phyloP scores from a whole-genome alignment of 2,113 vertebrate species.

The Cavia porcellus region DNA sequence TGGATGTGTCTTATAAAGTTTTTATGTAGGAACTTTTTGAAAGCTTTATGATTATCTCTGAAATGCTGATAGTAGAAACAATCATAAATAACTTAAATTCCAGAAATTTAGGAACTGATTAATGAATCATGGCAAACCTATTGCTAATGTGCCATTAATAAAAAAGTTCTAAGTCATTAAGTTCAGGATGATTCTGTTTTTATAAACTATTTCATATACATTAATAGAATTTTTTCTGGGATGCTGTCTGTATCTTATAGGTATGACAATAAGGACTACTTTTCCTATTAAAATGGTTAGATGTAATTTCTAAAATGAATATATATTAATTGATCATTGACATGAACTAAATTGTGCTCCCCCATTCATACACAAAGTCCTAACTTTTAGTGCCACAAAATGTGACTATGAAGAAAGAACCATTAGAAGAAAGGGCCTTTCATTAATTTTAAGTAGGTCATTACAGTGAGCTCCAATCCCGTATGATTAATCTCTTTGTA shows the following conservation, averaged over 20 bases:
- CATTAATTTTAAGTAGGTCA: background rate
- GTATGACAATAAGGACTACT: background rate
- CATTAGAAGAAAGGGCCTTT: background rate
- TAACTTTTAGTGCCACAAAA: background rate
- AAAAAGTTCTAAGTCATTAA: conserved; percentile 20
- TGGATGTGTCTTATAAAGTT: conserved; percentile 9
- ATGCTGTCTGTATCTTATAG: background rate
- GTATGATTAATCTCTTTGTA: background rate
- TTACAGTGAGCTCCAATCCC: background rate
- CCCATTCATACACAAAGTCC: background rate
- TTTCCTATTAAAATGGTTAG: conserved; percentile 42
- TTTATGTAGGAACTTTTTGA: background rate
- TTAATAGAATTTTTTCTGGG: background rate
- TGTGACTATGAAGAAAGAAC: background rate
- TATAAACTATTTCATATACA: conserved; percentile 8
- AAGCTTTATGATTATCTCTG: conserved; percentile 40
- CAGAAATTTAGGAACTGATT: conserved; percentile 20
- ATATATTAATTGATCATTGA: background rate
- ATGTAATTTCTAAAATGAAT: conserved; percentile 55
- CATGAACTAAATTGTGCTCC: background rate
- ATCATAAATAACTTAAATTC: conserved; percentile 48
- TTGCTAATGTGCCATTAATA: background rate
- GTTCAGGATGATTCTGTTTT: conserved; percentile 30
- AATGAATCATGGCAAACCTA: conserved; percentile 2
- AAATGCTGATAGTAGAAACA: conserved; percentile 31